Base-by-base conservation (phyloP, 2,797 vertebrate genomes). In the Rhynchonycteris naso region DNA sequence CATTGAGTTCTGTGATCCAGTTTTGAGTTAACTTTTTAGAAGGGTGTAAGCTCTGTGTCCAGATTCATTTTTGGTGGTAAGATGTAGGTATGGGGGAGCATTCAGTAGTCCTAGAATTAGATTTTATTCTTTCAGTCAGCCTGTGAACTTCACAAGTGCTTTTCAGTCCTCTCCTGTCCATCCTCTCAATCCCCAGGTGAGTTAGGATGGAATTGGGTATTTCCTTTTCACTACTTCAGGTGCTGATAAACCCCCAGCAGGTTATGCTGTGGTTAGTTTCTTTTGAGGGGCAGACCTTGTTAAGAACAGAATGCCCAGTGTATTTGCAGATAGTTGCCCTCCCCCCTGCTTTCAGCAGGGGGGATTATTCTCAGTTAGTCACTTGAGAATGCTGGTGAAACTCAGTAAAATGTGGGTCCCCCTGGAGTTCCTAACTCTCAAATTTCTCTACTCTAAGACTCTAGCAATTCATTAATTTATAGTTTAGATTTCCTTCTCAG, bases 11-110 rank as follows among this genome's bases (percentile, higher is more conserved):
- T 65, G 1, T 74, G 26, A 50, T 35, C 54, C 47, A 59, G 33
- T 63, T 95, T 91, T 56, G 82, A 69, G 26, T 52, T 89, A 43
- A 47, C 79, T 74, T 69, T 85, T 91, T 54, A 69, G 33, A 76
- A 47, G 28, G 35, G 30, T 79, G 3, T 58, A 58, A 28, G 4
- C 1, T 54, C 35, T 91, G 7, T 79, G 72, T 88, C 24, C 56
- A 84, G 33, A 58, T 75, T 68, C 9, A n/a, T 81, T 91, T 88
- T 95, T 68, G 43, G 21, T 63, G 30, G 26, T 76, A n/a, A 74
- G 43, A 9, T 47, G 7, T 33, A 3, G 3, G 4, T 16, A 21
- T 22, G 7, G 59, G 38, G 14, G 50, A 69, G 8, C 2, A 0
- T 59, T 58, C n/a, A 52, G 1, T 28, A 43, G 28, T 81, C 47